phyloP scores from a whole-genome alignment of 2,797 vertebrate genomes.

The Characodon lateralis region DNA sequence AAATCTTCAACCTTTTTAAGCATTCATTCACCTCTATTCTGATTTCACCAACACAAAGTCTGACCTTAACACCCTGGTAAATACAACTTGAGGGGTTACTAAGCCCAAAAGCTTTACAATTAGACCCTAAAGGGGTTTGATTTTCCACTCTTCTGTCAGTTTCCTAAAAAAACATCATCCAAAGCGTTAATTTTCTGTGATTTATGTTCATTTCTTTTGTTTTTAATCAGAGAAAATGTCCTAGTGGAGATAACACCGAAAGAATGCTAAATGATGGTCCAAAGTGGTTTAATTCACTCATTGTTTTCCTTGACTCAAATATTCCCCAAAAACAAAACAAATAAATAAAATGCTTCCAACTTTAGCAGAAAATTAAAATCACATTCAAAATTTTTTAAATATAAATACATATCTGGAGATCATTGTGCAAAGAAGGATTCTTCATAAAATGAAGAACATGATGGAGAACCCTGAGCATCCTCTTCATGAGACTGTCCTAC shows the following conservation, averaged over 20 bases:
- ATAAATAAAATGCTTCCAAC: neutral
- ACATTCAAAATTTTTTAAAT: neutral
- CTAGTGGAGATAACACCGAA: neutral
- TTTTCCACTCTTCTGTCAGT: neutral
- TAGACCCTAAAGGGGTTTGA: neutral
- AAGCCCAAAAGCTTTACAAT: neutral
- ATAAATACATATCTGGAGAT: neutral
- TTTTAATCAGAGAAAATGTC: neutral
- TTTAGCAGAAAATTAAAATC: neutral
- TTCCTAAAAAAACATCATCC: neutral
- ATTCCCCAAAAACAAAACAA: neutral
- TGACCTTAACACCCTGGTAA: neutral
- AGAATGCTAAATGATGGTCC: neutral
- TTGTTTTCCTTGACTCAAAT: too few relatives aligned
- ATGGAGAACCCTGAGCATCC: too few relatives aligned
- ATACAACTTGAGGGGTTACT: neutral
- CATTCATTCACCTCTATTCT: neutral
- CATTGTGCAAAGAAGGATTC: too few relatives aligned
- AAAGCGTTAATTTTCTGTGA: neutral
- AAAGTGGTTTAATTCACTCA: neutral
- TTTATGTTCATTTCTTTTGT: neutral
- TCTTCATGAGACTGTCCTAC: too few relatives aligned
- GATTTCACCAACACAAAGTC: neutral
- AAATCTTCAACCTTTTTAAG: neutral
- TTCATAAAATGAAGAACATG: too few relatives aligned